These are phyloP conservation scores for Sciurus niger DNA, from an alignment of 2,113 vertebrate genomes.

Conservation along the genomic window DNA sequence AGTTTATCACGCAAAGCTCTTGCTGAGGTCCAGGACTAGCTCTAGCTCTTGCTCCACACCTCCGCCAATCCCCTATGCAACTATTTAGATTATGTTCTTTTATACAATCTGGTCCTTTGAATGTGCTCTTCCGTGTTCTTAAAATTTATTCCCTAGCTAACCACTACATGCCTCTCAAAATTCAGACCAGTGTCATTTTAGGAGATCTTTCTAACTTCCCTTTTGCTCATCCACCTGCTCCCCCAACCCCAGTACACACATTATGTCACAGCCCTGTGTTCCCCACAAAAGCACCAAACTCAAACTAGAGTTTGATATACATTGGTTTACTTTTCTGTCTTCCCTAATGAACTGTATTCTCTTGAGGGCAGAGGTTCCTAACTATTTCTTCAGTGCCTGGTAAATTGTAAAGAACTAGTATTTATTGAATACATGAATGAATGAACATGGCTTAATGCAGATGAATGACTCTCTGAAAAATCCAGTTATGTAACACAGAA, in stretches of 20 bases:
- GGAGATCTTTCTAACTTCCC: background rate
- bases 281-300: background rate
- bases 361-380: constrained; percentile 13
- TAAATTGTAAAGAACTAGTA: background rate
- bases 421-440: constrained; percentile 36
- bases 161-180: background rate
- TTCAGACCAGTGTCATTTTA: background rate
- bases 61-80: background rate
- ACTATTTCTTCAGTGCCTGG: background rate
- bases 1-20: background rate
- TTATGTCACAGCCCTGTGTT: background rate
- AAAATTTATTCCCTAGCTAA: background rate
- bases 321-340: background rate
- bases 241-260: background rate
- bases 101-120: background rate
- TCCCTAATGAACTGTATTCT: background rate
- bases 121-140: background rate
- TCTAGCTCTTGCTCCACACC: fast-evolving
- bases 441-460: background rate
- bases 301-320: too few species aligned
- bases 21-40: background rate
- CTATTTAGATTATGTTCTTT: background rate
- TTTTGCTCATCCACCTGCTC: background rate
- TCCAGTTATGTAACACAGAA: background rate
- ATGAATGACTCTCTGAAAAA: background rate